Evolutionary conservation across 2,888 invertebrate genomes (phyloP).

Genomic region (Luperina nickerlii): DNA sequence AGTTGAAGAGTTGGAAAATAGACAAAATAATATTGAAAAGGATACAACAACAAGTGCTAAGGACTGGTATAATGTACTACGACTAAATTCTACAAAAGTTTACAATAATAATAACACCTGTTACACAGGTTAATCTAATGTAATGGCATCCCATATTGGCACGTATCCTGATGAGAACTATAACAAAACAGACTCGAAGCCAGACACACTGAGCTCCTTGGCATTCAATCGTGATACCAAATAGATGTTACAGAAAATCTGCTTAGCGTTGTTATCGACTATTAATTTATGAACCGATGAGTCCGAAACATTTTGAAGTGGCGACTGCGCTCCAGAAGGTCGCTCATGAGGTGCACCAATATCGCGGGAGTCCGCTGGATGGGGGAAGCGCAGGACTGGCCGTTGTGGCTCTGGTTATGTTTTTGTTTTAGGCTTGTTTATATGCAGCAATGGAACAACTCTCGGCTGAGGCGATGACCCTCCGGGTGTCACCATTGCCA

Average conservation of each 20-base stretch:
- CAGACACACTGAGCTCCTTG: constrained; percentile 31
- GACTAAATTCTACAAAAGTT: not conserved
- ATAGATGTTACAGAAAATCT: constrained; percentile 18
- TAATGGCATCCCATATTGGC: constrained; percentile 42
- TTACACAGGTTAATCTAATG: constrained; percentile 12
- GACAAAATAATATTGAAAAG: not conserved
- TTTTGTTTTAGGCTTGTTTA: not conserved
- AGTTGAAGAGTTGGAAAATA: not conserved
- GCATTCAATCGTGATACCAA: constrained; percentile 30
- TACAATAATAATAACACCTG: constrained; percentile 1
- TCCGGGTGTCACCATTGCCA: too few species aligned
- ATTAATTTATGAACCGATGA: not conserved
- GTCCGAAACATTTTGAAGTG: not conserved
- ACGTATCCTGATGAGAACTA: constrained; percentile 37
- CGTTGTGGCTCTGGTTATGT: not conserved
- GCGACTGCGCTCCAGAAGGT: not conserved
- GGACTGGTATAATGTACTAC: not conserved
- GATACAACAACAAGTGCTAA: not conserved
- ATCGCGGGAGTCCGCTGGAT: not conserved
- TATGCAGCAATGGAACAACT: not conserved
- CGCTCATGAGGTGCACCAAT: not conserved
- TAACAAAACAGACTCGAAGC: constrained; percentile 29
- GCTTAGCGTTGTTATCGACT: not conserved
- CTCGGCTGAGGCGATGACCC: not conserved
- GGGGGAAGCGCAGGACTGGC: not conserved